Evolutionary conservation across 2,888 invertebrate species (phyloP).

Genomic region (Boloria euphrosyne): DNA sequence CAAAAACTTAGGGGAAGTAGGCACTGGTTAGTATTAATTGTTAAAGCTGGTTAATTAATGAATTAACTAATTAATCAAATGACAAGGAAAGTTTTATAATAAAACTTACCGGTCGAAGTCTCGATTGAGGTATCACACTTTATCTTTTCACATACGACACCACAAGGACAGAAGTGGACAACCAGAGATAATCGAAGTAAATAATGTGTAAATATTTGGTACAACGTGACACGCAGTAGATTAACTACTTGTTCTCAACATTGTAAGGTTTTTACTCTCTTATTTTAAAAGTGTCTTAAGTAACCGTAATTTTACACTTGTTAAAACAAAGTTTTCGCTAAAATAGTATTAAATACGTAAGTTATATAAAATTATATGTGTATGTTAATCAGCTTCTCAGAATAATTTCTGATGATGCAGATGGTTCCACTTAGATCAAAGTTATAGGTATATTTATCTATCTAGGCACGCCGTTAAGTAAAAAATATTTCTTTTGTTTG

Average conservation of each 20-base stretch:
- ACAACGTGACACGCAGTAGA: constrained; percentile 6
- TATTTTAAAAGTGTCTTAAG: background rate
- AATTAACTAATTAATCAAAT: no score
- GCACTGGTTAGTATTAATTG: no score
- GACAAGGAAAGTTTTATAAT: background rate
- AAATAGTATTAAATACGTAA: no score
- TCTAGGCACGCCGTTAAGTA: constrained; percentile 14
- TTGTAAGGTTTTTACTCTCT: background rate
- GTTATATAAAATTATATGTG: no score
- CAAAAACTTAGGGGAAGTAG: no score
- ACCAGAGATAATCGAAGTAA: constrained; percentile 27
- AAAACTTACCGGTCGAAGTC: background rate
- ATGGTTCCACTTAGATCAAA: background rate
- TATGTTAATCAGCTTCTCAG: no score
- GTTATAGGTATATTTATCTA: constrained; percentile 22
- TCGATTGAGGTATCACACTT: background rate
- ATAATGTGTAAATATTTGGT: constrained; percentile 22
- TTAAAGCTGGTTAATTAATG: no score
- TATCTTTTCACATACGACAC: background rate
- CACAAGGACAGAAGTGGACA: constrained; percentile 11
- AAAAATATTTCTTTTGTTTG: constrained; percentile 28
- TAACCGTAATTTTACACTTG: no score
- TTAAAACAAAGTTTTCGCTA: no score
- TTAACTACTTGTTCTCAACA: constrained; percentile 7
- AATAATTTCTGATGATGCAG: background rate